A percentile compares a stretch with the other conserved stretches of the same genome.
These are phyloP conservation scores for Pachyseris speciosa DNA, from an alignment of 64 coral and sea anemone species.

Conservation along the genomic window DNA sequence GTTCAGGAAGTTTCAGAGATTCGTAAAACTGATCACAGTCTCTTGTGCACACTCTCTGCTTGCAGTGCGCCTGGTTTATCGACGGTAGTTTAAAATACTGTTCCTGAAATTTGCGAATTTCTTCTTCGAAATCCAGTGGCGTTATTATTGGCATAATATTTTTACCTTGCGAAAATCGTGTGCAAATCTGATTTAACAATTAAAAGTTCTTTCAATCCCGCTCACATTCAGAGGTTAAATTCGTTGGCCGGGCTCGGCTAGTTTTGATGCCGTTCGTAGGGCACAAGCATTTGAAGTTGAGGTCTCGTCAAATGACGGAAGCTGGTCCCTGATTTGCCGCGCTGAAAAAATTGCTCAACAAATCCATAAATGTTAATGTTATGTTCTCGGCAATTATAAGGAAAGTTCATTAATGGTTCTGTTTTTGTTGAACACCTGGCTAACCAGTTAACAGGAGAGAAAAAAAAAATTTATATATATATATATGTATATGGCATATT, in stretches of 20 bases:
- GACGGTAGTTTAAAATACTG: background rate
- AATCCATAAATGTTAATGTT: background rate
- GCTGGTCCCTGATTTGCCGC: background rate
- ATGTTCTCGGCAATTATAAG: background rate
- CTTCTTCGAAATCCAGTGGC: constrained; percentile 5
- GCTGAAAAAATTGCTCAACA: background rate
- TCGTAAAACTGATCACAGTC: background rate
- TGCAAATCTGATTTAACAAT: background rate
- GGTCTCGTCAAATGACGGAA: background rate
- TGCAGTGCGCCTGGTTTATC: background rate
- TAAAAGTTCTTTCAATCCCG: background rate
- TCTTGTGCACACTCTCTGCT: background rate
- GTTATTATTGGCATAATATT: constrained; percentile 13
- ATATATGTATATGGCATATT: too few species aligned
- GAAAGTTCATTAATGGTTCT: background rate
- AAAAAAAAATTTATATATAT: too few species aligned
- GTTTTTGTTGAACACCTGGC: background rate
- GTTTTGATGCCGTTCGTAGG: background rate
- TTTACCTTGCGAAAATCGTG: background rate
- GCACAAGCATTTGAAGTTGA: background rate
- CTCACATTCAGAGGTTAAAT: too few species aligned
- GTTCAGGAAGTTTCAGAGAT: background rate
- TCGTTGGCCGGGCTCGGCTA: too few species aligned
- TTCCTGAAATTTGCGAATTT: background rate
- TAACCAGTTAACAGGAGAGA: too few species aligned